Conservation (phyloP, 2,888 invertebrate species). For the Oligia strigilis region DNA sequence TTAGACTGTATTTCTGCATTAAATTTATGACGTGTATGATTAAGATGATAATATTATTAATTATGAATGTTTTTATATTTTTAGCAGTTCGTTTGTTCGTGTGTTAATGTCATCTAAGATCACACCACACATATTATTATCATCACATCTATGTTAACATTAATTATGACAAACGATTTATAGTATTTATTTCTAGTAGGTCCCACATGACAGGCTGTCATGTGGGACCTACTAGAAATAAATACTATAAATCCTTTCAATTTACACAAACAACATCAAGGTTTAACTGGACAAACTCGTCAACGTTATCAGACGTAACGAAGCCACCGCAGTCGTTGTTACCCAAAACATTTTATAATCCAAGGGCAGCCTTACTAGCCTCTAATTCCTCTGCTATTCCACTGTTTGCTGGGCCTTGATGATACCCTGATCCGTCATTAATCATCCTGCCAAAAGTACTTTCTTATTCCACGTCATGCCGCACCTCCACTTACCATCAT, state of each 20-base stretch:
- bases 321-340: slow-evolving; percentile 60
- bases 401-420: slow-evolving; percentile 80
- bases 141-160: no score
- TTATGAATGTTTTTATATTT: neutral
- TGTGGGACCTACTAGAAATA: slow-evolving; percentile 24
- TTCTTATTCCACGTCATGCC: slow-evolving; percentile 70
- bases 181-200: neutral
- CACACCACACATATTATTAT: no score
- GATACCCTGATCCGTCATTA: slow-evolving; percentile 77
- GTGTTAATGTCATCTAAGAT: slow-evolving; percentile 4
- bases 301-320: slow-evolving; percentile 63
- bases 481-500: slow-evolving; percentile 61
- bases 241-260: slow-evolving; percentile 36
- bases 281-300: slow-evolving; percentile 48
- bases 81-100: neutral
- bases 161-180: no score
- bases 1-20: neutral
- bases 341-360: slow-evolving; percentile 58
- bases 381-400: slow-evolving; percentile 66
- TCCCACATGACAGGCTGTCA: neutral
- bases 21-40: no score
- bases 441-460: slow-evolving; percentile 79
- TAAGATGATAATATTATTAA: no score
- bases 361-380: slow-evolving; percentile 63
- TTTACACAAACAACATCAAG: slow-evolving; percentile 53